Evolutionary conservation across 1,140 invertebrate species (phyloP).

Genomic region (Anastrepha obliqua): DNA sequence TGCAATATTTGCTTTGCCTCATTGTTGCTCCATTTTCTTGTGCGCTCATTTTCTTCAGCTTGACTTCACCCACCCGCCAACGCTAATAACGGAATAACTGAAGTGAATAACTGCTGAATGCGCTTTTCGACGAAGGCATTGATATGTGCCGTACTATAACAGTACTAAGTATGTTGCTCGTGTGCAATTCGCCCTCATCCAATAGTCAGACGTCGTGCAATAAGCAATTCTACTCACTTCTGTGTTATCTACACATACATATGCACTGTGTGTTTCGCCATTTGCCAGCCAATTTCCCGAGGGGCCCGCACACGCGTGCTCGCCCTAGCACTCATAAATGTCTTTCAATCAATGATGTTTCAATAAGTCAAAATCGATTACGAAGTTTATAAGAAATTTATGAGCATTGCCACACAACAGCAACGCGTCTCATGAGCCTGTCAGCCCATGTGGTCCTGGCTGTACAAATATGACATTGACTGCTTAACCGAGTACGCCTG

Average conservation of each 20-base stretch:
- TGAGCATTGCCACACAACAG: slow-evolving; percentile 8
- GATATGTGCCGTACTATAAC: not conserved
- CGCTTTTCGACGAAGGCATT: slow-evolving; percentile 36
- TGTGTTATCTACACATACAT: not conserved
- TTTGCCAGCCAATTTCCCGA: slow-evolving; percentile 22
- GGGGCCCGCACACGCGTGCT: slow-evolving; percentile 31
- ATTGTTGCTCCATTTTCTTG: slow-evolving; percentile 4
- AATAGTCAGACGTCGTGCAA: slow-evolving; percentile 3
- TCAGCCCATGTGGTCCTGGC: slow-evolving; percentile 59
- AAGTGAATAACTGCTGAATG: slow-evolving; percentile 54
- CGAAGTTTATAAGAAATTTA: slow-evolving; percentile 73
- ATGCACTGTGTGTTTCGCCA: not conserved
- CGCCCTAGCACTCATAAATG: slow-evolving; percentile 68
- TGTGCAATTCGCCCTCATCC: not conserved
- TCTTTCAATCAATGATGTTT: slow-evolving; percentile 74
- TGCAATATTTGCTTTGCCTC: not conserved
- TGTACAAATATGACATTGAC: slow-evolving; percentile 72
- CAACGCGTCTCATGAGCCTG: slow-evolving; percentile 1
- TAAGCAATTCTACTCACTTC: not conserved
- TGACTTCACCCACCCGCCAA: slow-evolving; percentile 22
- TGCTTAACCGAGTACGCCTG: slow-evolving; percentile 1
- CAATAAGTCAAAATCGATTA: slow-evolving; percentile 74
- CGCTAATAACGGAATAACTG: slow-evolving; percentile 7
- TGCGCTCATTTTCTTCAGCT: slow-evolving; percentile 26
- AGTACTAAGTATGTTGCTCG: too few relatives aligned